phyloP scores from a whole-genome alignment of 2,888 invertebrate genomes.

The Phyllotreta cruciferae region DNA sequence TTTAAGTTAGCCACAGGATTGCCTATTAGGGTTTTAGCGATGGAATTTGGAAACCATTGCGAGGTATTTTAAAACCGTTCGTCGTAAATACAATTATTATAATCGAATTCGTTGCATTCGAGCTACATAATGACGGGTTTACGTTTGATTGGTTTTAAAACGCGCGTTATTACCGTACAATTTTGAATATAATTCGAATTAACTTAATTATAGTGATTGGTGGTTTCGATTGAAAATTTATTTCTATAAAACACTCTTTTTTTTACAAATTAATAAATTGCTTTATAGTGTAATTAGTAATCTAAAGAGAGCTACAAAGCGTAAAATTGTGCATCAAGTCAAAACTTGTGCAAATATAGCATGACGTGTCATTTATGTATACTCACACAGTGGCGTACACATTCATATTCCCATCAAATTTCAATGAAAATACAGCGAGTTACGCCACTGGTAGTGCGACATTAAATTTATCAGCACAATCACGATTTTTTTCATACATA shows the following conservation, averaged over 20 bases:
- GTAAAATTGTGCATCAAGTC: constrained; percentile 19
- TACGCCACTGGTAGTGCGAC: constrained; percentile 8
- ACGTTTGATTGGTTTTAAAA: no score
- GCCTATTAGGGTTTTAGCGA: no score
- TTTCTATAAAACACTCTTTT: not conserved
- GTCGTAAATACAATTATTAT: no score
- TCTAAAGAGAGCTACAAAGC: constrained; percentile 3
- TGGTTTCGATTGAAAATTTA: no score
- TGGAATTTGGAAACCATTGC: no score
- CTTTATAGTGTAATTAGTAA: not conserved
- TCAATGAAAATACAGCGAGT: not conserved
- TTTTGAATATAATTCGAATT: no score
- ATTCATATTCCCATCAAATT: constrained; percentile 1
- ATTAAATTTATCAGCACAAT: constrained; percentile 16
- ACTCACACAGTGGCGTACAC: not conserved
- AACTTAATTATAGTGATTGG: no score
- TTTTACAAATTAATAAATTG: constrained; percentile 9
- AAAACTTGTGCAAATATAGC: constrained; percentile 15
- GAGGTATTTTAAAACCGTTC: no score
- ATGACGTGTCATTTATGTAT: constrained; percentile 17
- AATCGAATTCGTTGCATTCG: no score
- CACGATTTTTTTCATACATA: constrained; percentile 16
- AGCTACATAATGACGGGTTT: no score
- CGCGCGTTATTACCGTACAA: no score
- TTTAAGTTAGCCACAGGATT: no score